A percentile compares a stretch with the other conserved stretches of the same genome.
Conservation (phyloP, 2,888 invertebrate genomes). For the Brenthis daphne region DNA sequence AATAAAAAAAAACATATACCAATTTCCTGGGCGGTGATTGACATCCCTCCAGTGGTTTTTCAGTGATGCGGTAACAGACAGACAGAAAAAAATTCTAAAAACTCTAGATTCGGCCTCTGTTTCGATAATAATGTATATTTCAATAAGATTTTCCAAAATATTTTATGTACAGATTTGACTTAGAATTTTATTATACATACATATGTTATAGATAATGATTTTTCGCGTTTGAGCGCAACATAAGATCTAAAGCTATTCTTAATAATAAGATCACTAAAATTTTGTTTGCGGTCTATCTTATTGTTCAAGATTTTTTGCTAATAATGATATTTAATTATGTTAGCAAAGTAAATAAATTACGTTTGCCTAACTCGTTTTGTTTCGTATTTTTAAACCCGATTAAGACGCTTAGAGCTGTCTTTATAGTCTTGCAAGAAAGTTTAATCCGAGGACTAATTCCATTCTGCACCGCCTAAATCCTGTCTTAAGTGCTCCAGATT, state of each 20-base stretch:
- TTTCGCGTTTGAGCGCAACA: conserved; percentile 33
- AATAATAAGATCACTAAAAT: neutral
- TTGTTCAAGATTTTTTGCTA: neutral
- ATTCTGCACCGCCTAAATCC: conserved; percentile 33
- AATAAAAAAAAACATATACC: too few species aligned
- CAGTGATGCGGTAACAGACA: too few species aligned
- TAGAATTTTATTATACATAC: too few species aligned
- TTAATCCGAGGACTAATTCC: conserved; percentile 37
- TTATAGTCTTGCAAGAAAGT: conserved; percentile 35
- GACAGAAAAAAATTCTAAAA: too few species aligned
- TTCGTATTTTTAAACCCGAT: conserved; percentile 33
- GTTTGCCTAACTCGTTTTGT: conserved; percentile 26
- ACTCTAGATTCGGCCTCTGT: too few species aligned
- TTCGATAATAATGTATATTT: too few species aligned
- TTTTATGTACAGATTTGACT: too few species aligned
- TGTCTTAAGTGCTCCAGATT: conserved; percentile 35
- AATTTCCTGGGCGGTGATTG: too few species aligned
- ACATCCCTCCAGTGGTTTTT: too few species aligned
- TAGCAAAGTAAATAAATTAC: conserved; percentile 25
- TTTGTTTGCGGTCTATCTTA: neutral
- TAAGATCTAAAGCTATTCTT: neutral
- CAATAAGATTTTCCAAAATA: too few species aligned
- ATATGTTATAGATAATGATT: conserved; percentile 29
- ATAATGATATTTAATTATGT: conserved; percentile 16
- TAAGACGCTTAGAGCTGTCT: conserved; percentile 34